A percentile compares a stretch with the other conserved stretches of the same genome.
These are phyloP conservation scores for Apolygus lucorum DNA, from an alignment of 1,140 invertebrate species.

Conservation along the genomic window DNA sequence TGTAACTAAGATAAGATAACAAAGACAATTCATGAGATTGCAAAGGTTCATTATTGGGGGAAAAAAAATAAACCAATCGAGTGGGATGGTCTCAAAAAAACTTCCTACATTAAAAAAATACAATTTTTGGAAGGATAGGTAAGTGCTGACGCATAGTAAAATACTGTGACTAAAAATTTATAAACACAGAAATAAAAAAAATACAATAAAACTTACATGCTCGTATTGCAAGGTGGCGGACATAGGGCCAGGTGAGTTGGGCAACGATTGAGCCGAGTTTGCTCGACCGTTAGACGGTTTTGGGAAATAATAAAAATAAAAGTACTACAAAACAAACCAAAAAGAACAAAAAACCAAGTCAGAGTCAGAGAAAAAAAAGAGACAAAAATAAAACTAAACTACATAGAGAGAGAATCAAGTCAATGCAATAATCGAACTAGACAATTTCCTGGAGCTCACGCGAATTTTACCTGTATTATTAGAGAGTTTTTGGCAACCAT, in stretches of 20 bases:
- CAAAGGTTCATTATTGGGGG: not conserved
- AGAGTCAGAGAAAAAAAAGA: constrained; percentile 24
- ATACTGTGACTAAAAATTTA: constrained; percentile 1
- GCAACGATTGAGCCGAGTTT: constrained; percentile 29
- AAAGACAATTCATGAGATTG: too few relatives aligned
- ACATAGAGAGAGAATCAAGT: too few relatives aligned
- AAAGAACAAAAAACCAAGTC: constrained; percentile 21
- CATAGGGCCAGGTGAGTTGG: constrained; percentile 30
- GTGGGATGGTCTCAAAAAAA: not conserved
- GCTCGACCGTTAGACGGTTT: constrained; percentile 19
- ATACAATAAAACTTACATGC: constrained; percentile 29
- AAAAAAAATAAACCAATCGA: too few relatives aligned
- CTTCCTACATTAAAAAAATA: not conserved
- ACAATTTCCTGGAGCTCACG: too few relatives aligned
- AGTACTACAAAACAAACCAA: constrained; percentile 20
- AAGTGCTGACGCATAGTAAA: too few relatives aligned
- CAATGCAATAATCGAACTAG: too few relatives aligned
- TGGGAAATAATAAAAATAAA: constrained; percentile 28
- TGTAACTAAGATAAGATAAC: too few relatives aligned
- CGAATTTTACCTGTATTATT: too few relatives aligned
- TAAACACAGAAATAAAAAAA: constrained; percentile 14
- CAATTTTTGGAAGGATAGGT: too few relatives aligned
- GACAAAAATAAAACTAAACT: constrained; percentile 21
- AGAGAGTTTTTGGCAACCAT: too few relatives aligned
- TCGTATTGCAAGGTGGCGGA: constrained; percentile 30